These are phyloP conservation scores for Enteromius fasciolatus DNA, from an alignment of 2,797 vertebrate species.

Conservation along the genomic window DNA sequence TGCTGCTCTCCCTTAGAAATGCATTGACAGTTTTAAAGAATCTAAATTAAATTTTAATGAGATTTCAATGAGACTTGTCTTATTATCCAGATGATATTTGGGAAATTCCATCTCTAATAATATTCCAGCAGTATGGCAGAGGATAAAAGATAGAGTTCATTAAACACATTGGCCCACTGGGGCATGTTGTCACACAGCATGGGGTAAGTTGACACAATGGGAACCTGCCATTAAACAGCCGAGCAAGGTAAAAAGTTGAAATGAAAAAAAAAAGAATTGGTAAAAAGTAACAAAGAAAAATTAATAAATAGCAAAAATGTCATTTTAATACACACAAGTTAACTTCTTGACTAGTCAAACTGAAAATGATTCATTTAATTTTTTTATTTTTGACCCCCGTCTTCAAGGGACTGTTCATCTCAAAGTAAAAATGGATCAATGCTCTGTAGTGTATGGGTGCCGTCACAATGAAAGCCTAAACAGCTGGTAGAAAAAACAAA, in stretches of 20 bases:
- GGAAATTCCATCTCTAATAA: background rate
- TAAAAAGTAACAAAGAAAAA: background rate
- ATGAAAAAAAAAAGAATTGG: background rate
- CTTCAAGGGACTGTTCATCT: background rate
- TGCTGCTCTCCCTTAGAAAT: slow-evolving; percentile 22
- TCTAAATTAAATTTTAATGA: background rate
- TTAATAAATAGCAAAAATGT: background rate
- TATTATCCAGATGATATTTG: background rate
- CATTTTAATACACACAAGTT: background rate
- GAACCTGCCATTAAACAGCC: background rate
- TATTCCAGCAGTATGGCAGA: background rate
- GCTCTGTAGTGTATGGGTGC: background rate
- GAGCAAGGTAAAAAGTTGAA: background rate
- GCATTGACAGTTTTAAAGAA: background rate
- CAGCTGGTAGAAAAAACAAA: background rate
- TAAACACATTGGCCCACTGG: background rate
- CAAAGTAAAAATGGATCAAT: background rate
- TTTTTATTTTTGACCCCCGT: background rate
- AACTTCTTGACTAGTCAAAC: background rate
- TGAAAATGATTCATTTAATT: background rate
- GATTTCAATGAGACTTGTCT: background rate
- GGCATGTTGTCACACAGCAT: background rate
- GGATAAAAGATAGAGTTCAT: background rate
- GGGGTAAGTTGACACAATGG: background rate
- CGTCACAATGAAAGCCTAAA: background rate